Evolutionary conservation across 2,888 invertebrate genomes (phyloP).

Genomic region (Phanerotoma sp.): DNA sequence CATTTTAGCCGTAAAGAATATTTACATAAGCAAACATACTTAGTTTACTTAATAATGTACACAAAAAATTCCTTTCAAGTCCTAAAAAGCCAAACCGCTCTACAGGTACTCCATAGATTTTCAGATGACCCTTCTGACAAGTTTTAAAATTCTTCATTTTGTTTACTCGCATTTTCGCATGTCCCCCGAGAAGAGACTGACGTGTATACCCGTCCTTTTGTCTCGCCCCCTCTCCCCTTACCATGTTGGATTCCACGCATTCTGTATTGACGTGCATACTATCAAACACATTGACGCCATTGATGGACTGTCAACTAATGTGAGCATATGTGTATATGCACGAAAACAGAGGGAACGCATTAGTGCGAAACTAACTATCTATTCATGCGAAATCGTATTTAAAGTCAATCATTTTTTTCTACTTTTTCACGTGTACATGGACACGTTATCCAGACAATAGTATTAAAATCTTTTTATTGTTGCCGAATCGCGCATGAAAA

Average conservation of each 20-base stretch:
- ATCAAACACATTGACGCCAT: not conserved
- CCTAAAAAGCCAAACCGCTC: not conserved
- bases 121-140: not conserved
- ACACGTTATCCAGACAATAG: too few species aligned
- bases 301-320: not conserved
- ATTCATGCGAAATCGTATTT: not conserved
- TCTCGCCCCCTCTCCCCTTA: too few species aligned
- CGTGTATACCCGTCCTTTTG: not conserved
- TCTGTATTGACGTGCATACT: conserved; percentile 6
- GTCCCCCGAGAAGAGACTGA: not conserved
- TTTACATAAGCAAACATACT: too few species aligned
- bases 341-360: not conserved
- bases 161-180: not conserved
- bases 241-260: conserved; percentile 4
- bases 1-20: too few species aligned
- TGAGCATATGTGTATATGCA: not conserved
- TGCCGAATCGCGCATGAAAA: not conserved
- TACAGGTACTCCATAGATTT: not conserved
- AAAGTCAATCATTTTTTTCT: not conserved
- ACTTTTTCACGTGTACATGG: not conserved
- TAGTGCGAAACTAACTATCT: not conserved
- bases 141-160: conserved; percentile 2
- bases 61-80: not conserved
- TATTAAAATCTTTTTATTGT: too few species aligned
- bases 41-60: too few species aligned